A percentile compares a stretch with the other conserved stretches of the same genome.
These are phyloP conservation scores for Malurus melanocephalus DNA, from an alignment of 2,113 vertebrate species.

Conservation along the genomic window DNA sequence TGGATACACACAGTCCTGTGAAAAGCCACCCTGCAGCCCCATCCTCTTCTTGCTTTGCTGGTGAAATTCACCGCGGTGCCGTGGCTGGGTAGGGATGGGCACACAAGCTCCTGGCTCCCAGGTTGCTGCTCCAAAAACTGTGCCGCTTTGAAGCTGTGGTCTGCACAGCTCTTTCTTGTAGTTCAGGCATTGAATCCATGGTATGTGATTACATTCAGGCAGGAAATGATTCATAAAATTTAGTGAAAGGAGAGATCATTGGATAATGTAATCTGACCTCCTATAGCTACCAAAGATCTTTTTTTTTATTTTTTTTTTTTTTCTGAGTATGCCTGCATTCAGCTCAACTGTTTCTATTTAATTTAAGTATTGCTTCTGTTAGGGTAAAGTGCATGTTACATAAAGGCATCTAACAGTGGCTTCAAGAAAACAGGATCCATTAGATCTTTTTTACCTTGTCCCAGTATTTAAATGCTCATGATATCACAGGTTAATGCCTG, in stretches of 20 bases:
- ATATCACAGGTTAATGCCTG: neutral
- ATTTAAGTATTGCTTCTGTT: neutral
- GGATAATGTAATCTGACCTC: slow-evolving; percentile 35
- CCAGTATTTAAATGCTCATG: neutral
- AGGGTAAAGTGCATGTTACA: neutral
- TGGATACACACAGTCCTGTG: neutral
- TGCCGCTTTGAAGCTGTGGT: neutral
- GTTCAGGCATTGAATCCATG: neutral
- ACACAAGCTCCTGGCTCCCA: neutral
- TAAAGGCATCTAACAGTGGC: neutral
- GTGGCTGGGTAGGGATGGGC: neutral
- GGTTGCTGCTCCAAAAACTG: neutral
- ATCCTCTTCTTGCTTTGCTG: neutral
- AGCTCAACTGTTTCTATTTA: neutral
- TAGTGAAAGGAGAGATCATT: slow-evolving; percentile 37
- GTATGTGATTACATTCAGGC: neutral
- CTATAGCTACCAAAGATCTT: neutral
- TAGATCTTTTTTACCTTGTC: neutral
- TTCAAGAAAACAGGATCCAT: neutral
- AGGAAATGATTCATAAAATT: slow-evolving; percentile 56
- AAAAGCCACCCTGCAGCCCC: neutral
- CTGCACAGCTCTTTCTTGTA: neutral
- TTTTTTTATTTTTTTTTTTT: neutral
- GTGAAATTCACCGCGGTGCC: rapidly evolving
- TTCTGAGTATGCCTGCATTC: neutral